A percentile compares a stretch with the other conserved stretches of the same genome.
phyloP scores from a whole-genome alignment of 1,140 invertebrate species.

The Patella vulgata region DNA sequence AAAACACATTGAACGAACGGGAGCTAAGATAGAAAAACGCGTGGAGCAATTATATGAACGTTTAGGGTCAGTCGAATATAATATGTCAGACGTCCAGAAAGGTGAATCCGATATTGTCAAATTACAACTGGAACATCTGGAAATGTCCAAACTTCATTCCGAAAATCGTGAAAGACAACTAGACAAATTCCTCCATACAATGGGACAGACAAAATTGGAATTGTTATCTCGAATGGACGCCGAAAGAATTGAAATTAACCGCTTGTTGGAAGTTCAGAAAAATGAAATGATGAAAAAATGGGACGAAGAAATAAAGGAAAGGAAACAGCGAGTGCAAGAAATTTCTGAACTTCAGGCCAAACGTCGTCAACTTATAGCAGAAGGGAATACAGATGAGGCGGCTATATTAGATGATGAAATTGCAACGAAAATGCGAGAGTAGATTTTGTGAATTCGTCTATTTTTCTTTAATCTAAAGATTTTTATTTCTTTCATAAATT shows the following conservation, averaged over 20 bases:
- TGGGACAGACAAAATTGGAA: slow-evolving; percentile 36
- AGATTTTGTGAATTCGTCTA: too few species aligned
- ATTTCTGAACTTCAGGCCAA: too few species aligned
- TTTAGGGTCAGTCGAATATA: slow-evolving; percentile 19
- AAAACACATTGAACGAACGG: slow-evolving; percentile 36
- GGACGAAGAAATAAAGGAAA: slow-evolving; percentile 1
- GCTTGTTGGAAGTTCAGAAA: slow-evolving; percentile 23
- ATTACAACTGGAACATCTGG: slow-evolving; percentile 15
- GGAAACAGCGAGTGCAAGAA: too few species aligned
- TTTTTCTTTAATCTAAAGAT: too few species aligned
- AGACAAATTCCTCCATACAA: slow-evolving; percentile 14
- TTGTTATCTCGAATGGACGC: slow-evolving; percentile 33
- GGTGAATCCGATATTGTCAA: slow-evolving; percentile 23
- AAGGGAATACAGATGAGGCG: too few species aligned
- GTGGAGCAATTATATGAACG: slow-evolving; percentile 33
- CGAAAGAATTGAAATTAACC: slow-evolving; percentile 32
- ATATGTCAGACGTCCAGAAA: slow-evolving; percentile 29
- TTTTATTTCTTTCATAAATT: too few species aligned
- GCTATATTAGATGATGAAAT: too few species aligned
- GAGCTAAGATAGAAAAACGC: slow-evolving; percentile 36
- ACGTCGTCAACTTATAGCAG: too few species aligned
- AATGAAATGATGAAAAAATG: slow-evolving; percentile 14
- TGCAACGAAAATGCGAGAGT: too few species aligned
- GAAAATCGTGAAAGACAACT: slow-evolving; percentile 4
- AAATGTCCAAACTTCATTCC: background rate